phyloP scores from a whole-genome alignment of 2,113 vertebrate species.

The Neotragus moschatus region DNA sequence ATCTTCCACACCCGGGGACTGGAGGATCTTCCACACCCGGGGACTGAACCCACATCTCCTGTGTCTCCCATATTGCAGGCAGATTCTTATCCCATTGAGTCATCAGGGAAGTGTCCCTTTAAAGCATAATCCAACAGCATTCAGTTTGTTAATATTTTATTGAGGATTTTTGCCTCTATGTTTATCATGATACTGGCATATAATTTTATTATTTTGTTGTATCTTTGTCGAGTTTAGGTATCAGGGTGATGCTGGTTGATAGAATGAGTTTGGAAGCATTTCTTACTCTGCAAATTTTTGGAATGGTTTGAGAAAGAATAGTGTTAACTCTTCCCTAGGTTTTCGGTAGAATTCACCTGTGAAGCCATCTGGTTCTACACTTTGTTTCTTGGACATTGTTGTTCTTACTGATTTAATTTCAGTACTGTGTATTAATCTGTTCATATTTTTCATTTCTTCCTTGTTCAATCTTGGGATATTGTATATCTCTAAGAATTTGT shows the following conservation, averaged over 20 bases:
- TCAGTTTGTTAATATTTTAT: not conserved
- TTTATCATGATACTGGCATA: not conserved
- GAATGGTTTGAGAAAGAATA: not conserved
- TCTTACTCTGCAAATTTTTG: not conserved
- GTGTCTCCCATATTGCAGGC: not conserved
- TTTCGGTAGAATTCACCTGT: not conserved
- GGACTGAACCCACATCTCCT: not conserved
- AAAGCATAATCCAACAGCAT: not conserved
- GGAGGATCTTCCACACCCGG: not conserved
- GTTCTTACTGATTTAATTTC: not conserved
- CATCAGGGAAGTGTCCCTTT: not conserved
- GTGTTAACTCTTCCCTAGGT: not conserved
- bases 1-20: not conserved
- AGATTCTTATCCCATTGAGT: not conserved
- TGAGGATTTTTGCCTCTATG: not conserved
- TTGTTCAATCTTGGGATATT: not conserved
- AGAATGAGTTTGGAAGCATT: not conserved
- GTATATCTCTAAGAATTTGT: not conserved
- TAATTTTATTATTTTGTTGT: not conserved
- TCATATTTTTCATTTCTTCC: not conserved
- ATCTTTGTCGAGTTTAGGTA: not conserved
- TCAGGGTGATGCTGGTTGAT: not conserved
- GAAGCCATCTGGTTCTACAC: not conserved
- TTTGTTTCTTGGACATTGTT: not conserved
- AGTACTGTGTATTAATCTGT: not conserved